Evolutionary conservation across 2,113 vertebrate species (phyloP).

Genomic region (Bagarius yarrelli): DNA sequence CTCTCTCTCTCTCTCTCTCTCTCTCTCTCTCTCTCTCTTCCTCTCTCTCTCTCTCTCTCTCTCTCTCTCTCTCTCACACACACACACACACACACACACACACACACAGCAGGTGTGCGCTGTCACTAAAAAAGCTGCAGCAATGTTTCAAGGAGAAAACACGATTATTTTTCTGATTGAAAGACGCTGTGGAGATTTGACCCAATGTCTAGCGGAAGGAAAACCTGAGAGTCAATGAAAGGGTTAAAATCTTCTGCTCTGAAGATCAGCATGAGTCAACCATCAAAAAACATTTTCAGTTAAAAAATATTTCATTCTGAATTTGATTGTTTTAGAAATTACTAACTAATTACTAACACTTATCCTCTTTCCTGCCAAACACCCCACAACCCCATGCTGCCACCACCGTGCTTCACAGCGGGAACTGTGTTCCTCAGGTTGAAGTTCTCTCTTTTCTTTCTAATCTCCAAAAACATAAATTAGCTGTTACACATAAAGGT

Average conservation of each 20-base stretch:
- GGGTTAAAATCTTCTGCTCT: neutral
- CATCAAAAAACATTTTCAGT: too few species aligned
- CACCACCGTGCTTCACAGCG: too few species aligned
- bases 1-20: neutral
- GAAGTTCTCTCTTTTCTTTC: too few species aligned
- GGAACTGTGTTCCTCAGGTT: too few species aligned
- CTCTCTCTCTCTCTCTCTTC: neutral
- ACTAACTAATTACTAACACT: too few species aligned
- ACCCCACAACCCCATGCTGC: too few species aligned
- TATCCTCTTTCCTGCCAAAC: too few species aligned
- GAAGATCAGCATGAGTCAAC: too few species aligned
- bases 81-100: conserved; percentile 21
- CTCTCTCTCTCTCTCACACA: neutral
- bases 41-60: neutral
- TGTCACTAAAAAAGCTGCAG: neutral
- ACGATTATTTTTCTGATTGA: neutral
- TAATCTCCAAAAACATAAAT: too few species aligned
- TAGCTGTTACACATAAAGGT: too few species aligned
- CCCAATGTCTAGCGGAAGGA: neutral
- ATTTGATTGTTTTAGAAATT: too few species aligned
- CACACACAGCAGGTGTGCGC: neutral
- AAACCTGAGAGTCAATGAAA: neutral
- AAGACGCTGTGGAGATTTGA: neutral
- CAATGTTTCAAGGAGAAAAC: neutral
- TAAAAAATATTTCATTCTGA: too few species aligned